Evolutionary conservation across 2,113 vertebrate species (phyloP).

Genomic region (Vombatus ursinus): DNA sequence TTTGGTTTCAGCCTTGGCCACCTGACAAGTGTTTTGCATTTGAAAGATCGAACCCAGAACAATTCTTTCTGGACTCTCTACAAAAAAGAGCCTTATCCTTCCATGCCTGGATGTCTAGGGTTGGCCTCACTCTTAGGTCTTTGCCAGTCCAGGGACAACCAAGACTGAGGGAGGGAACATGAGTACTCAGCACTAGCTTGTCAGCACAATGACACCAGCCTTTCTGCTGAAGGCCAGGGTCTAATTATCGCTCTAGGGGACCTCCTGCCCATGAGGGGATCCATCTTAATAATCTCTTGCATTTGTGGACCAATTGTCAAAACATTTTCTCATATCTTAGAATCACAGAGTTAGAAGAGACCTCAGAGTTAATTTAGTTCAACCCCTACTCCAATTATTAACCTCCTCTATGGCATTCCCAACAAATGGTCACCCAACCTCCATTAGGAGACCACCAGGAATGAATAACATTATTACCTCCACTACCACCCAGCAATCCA

Average conservation of each 20-base stretch:
- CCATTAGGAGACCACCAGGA: neutral
- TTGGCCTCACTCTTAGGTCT: constrained; percentile 71
- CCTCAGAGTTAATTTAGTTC: neutral
- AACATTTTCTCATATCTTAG: constrained; percentile 28
- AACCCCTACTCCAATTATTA: neutral
- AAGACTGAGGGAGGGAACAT: constrained; percentile 6
- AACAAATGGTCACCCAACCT: neutral
- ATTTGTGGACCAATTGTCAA: constrained; percentile 43
- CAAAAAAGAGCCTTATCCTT: constrained; percentile 67
- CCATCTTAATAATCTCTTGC: constrained; percentile 43
- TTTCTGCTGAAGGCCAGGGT: constrained; percentile 70
- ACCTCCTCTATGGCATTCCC: neutral
- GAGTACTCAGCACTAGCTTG: constrained; percentile 71
- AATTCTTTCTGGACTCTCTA: constrained; percentile 60
- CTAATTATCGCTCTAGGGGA: constrained; percentile 63
- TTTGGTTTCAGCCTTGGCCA: constrained; percentile 72
- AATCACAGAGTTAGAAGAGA: neutral
- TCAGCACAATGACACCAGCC: constrained; percentile 70
- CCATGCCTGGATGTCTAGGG: constrained; percentile 79
- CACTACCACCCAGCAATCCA: neutral
- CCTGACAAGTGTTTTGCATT: constrained; percentile 84
- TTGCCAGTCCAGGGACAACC: constrained; percentile 77
- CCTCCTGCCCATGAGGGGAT: constrained; percentile 32
- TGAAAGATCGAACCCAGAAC: constrained; percentile 79
- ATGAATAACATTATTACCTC: neutral